phyloP scores from a whole-genome alignment of 2,797 vertebrate genomes.

The Anas capensis region DNA sequence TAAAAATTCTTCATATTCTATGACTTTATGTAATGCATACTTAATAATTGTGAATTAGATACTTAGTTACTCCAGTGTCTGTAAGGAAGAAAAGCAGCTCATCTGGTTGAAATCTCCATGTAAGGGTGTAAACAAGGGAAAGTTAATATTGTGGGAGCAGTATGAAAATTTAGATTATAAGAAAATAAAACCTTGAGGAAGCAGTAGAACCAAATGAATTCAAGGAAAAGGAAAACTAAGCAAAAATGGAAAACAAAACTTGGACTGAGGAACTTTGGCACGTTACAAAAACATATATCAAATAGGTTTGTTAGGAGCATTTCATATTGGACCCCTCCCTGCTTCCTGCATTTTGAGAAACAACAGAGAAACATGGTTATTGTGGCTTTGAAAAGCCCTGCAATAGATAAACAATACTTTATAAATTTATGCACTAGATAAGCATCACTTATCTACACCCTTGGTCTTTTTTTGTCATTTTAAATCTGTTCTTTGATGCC shows the following conservation, averaged over 20 bases:
- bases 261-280: rapidly evolving
- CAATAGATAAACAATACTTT: background rate
- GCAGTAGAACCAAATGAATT: background rate
- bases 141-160: background rate
- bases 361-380: background rate
- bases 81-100: background rate
- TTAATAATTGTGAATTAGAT: background rate
- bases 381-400: background rate
- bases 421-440: background rate
- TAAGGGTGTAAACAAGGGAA: background rate
- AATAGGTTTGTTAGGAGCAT: background rate
- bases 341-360: rapidly evolving
- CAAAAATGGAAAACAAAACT: background rate
- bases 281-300: background rate
- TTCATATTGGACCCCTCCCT: background rate
- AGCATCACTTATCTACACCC: background rate
- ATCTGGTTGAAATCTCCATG: background rate
- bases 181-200: background rate
- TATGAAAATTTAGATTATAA: background rate
- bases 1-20: background rate
- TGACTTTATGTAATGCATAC: background rate
- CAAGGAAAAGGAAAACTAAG: background rate
- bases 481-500: background rate
- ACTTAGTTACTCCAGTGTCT: background rate
- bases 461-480: background rate